Evolutionary conservation across 2,797 vertebrate species (phyloP).

Genomic region (Danio aesculapii): DNA sequence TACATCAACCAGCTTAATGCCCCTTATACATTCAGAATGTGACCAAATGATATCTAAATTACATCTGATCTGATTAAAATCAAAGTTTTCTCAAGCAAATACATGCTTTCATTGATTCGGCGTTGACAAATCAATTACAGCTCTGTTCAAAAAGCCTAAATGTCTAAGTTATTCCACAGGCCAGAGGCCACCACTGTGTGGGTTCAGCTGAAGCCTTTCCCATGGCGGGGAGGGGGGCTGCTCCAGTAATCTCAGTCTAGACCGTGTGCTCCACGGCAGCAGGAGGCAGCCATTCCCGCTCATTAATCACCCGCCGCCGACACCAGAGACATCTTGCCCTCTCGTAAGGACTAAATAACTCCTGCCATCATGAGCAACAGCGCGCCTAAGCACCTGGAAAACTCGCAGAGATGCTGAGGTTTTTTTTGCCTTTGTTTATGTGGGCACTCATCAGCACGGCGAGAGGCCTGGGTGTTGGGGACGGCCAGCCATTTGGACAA

Average conservation of each 20-base stretch:
- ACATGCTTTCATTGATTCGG: conserved; percentile 52
- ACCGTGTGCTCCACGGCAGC: conserved; percentile 78
- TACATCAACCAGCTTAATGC: background rate
- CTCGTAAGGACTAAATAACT: conserved; percentile 82
- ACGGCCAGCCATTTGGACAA: conserved; percentile 85
- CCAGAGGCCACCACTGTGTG: conserved; percentile 57
- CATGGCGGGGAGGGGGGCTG: conserved; percentile 58
- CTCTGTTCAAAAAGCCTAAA: conserved; percentile 60
- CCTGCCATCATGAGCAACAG: conserved; percentile 73
- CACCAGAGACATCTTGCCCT: conserved; percentile 79
- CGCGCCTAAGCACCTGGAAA: conserved; percentile 79
- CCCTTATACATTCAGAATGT: background rate
- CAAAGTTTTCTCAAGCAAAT: background rate
- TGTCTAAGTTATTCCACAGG: conserved; percentile 56
- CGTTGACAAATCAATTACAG: conserved; percentile 77
- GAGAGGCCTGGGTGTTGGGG: conserved; percentile 72
- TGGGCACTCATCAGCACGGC: conserved; percentile 81
- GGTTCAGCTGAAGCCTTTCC: conserved; percentile 55
- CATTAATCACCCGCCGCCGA: conserved; percentile 85
- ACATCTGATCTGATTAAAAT: background rate
- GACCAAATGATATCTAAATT: background rate
- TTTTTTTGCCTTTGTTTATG: conserved; percentile 76
- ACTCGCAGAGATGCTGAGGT: conserved; percentile 48
- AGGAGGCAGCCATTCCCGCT: conserved; percentile 70
- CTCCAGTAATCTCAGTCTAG: conserved; percentile 76